A percentile compares a stretch with the other conserved stretches of the same genome.
Evolutionary conservation across 2,888 invertebrate genomes (phyloP).

Genomic region (Eumacrocentrus americanus): DNA sequence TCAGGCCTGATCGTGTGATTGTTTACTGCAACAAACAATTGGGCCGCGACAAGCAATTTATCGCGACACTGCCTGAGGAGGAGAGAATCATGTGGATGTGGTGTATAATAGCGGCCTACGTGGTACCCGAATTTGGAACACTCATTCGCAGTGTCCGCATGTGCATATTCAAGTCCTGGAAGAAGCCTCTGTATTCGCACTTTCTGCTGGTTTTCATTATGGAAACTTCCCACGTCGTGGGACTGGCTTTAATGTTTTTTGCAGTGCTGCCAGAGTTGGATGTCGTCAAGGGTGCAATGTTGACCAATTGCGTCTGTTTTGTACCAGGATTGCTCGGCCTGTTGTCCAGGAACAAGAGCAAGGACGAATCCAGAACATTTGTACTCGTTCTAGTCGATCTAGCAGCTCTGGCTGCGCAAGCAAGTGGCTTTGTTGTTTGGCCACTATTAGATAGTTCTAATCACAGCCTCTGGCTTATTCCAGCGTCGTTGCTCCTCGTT

Average conservation of each 20-base stretch:
- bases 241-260: slow-evolving; percentile 85
- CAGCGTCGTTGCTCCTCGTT: slow-evolving; percentile 81
- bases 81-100: slow-evolving; percentile 93
- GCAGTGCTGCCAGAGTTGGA: slow-evolving; percentile 90
- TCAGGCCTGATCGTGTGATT: slow-evolving; percentile 76
- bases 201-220: slow-evolving; percentile 77
- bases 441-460: slow-evolving; percentile 77
- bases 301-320: slow-evolving; percentile 94
- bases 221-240: slow-evolving; percentile 88
- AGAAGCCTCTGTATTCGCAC: slow-evolving; percentile 71
- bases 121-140: slow-evolving; percentile 87
- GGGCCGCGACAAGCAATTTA: slow-evolving; percentile 86
- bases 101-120: slow-evolving; percentile 85
- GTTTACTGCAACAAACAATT: slow-evolving; percentile 85
- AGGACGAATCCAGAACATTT: slow-evolving; percentile 74
- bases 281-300: slow-evolving; percentile 93
- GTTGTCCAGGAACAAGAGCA: slow-evolving; percentile 79
- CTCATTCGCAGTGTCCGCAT: slow-evolving; percentile 84
- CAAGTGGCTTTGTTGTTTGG: slow-evolving; percentile 91
- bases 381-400: slow-evolving; percentile 83
- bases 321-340: slow-evolving; percentile 80
- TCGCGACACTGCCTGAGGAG: slow-evolving; percentile 79
- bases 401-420: slow-evolving; percentile 84
- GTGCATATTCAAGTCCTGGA: slow-evolving; percentile 89
- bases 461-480: slow-evolving; percentile 83